Conservation (phyloP, 2,113 vertebrate genomes). For the Prionailurus bengalensis region DNA sequence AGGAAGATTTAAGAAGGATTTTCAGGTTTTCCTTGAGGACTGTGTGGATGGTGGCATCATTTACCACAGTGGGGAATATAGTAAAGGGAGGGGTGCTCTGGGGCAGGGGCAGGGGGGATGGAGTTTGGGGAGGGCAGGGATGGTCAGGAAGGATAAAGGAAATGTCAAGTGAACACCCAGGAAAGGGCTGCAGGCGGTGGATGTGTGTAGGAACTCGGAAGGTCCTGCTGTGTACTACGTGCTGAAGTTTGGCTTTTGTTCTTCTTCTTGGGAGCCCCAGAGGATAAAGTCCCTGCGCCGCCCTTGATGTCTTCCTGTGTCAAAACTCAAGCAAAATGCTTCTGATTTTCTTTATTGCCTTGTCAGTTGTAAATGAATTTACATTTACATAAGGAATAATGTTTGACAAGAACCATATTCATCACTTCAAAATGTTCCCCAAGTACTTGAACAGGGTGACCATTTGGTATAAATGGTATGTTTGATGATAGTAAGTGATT, state of each 20-base stretch:
- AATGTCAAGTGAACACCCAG: background rate
- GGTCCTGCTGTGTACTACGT: background rate
- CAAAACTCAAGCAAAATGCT: conserved; percentile 76
- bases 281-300: conserved; percentile 67
- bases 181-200: background rate
- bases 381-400: conserved; percentile 77
- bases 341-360: conserved; percentile 77
- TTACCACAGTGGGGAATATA: background rate
- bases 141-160: background rate
- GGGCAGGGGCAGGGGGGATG: background rate
- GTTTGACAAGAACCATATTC: conserved; percentile 77
- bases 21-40: background rate
- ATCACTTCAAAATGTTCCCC: conserved; percentile 72
- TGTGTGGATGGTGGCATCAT: background rate
- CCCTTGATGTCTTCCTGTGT: conserved; percentile 74
- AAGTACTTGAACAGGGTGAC: conserved; percentile 24
- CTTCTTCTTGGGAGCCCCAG: background rate
- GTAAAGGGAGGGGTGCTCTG: background rate
- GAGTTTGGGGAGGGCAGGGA: background rate
- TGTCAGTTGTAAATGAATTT: conserved; percentile 78
- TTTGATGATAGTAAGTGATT: background rate
- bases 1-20: background rate
- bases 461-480: conserved; percentile 33
- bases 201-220: background rate
- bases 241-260: background rate